phyloP scores from a whole-genome alignment of 2,797 vertebrate genomes.

The Aselliscus stoliczkanus region DNA sequence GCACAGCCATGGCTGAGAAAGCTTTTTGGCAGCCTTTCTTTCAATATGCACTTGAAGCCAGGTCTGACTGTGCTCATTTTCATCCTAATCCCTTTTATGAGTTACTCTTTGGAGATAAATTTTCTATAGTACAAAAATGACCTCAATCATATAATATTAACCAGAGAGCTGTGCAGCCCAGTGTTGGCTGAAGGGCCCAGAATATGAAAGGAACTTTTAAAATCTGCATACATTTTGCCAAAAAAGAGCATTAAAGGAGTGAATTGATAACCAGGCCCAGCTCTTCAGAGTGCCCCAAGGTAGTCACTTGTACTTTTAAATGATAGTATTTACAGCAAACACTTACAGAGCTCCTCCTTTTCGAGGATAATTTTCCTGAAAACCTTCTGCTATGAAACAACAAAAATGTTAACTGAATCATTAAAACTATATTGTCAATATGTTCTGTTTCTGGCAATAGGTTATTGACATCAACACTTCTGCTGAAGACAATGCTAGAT shows the following conservation, averaged over 20 bases:
- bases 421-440: neutral
- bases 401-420: neutral
- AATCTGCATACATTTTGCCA: neutral
- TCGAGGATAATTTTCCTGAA: neutral
- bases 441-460: neutral
- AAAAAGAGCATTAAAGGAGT: neutral
- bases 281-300: neutral
- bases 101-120: constrained; percentile 13
- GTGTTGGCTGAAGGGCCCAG: neutral
- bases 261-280: neutral
- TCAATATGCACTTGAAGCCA: constrained; percentile 43
- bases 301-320: neutral
- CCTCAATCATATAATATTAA: constrained; percentile 30
- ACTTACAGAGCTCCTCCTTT: neutral
- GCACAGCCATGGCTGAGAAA: neutral
- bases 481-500: neutral
- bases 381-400: neutral
- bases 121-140: constrained; percentile 35
- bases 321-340: neutral
- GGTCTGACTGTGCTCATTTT: neutral
- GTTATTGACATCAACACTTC: neutral
- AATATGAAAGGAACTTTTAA: constrained; percentile 25
- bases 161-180: neutral
- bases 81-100: constrained; percentile 1
- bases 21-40: neutral